These are phyloP conservation scores for Diadegma fenestrale DNA, from an alignment of 2,888 invertebrate genomes.

Conservation along the genomic window DNA sequence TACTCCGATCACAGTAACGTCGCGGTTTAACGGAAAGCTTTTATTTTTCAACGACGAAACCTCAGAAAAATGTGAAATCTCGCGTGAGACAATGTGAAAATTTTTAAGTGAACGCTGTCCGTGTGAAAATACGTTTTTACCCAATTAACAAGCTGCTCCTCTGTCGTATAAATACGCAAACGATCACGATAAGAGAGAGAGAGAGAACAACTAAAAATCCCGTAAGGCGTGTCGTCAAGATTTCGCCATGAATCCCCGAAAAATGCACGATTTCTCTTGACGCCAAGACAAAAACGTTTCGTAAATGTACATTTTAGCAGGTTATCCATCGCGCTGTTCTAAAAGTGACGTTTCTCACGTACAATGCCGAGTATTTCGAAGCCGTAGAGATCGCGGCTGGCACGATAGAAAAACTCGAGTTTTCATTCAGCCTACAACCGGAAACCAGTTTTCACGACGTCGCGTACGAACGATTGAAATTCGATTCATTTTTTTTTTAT, in stretches of 20 bases:
- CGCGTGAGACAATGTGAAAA: slow-evolving; percentile 7
- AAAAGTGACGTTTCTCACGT: slow-evolving; percentile 59
- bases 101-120: neutral
- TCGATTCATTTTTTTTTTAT: slow-evolving; percentile 11
- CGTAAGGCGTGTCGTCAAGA: slow-evolving; percentile 12
- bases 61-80: neutral
- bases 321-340: slow-evolving; percentile 13
- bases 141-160: neutral
- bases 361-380: slow-evolving; percentile 3
- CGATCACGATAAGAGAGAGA: slow-evolving; percentile 16
- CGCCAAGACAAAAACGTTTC: neutral
- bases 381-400: slow-evolving; percentile 35
- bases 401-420: slow-evolving; percentile 45
- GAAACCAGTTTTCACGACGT: slow-evolving; percentile 44
- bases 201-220: neutral
- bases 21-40: slow-evolving; percentile 33
- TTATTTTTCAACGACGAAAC: neutral
- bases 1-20: slow-evolving; percentile 27
- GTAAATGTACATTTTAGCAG: neutral
- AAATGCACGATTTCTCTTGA: slow-evolving; percentile 14
- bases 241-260: slow-evolving; percentile 26
- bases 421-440: slow-evolving; percentile 54
- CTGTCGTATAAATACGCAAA: slow-evolving; percentile 18
- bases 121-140: neutral
- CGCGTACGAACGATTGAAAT: neutral